These are phyloP conservation scores for Megalops cyprinoides DNA, from an alignment of 2,797 vertebrate species.

Conservation along the genomic window DNA sequence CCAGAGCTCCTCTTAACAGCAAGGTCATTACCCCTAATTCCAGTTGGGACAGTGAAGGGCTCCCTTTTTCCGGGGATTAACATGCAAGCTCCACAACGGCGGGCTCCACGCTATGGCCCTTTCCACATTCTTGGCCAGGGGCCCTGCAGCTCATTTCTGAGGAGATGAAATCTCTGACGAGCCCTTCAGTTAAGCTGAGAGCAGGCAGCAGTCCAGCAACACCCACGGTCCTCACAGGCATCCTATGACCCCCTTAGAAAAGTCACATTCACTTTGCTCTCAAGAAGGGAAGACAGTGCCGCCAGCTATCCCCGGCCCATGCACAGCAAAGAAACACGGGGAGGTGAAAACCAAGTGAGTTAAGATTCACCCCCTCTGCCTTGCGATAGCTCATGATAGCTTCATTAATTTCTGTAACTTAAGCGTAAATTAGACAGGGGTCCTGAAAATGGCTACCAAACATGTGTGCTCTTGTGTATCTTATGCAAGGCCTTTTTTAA, in stretches of 20 bases:
- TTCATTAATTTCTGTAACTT: background rate
- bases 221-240: conserved; percentile 78
- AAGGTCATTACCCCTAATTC: too few relatives aligned
- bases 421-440: conserved; percentile 5
- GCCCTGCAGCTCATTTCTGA: conserved; percentile 78
- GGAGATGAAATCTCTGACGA: conserved; percentile 83
- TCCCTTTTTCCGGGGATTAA: conserved; percentile 96
- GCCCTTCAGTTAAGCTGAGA: conserved; percentile 82
- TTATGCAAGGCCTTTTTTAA: background rate
- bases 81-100: conserved; percentile 90
- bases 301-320: conserved; percentile 75
- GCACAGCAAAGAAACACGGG: conserved; percentile 84
- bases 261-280: conserved; percentile 85
- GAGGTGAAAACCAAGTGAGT: conserved; percentile 82
- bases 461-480: background rate
- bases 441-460: background rate
- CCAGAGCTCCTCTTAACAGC: too few relatives aligned
- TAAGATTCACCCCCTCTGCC: conserved; percentile 75
- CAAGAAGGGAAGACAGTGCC: conserved; percentile 79
- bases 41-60: conserved; percentile 86
- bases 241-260: conserved; percentile 87
- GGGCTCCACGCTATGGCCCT: conserved; percentile 86
- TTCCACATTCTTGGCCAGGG: conserved; percentile 85
- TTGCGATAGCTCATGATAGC: conserved; percentile 13
- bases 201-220: conserved; percentile 77